A percentile compares a stretch with the other conserved stretches of the same genome.
Evolutionary conservation across 2,888 invertebrate species (phyloP).

Genomic region (Tipula vernalis): DNA sequence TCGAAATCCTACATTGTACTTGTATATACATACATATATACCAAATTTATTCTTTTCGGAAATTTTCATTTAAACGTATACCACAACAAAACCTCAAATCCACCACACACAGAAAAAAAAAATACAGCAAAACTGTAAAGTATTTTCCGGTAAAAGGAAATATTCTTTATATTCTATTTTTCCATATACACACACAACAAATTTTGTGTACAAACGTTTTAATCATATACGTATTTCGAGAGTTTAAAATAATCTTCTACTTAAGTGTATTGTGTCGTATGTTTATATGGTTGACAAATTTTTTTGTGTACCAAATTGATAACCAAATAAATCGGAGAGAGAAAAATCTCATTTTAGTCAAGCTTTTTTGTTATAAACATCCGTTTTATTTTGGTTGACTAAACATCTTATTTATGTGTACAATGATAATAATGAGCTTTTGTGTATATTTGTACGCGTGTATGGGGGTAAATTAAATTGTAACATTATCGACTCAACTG

Average conservation of each 20-base stretch:
- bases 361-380: not conserved
- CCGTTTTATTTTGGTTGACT: not conserved
- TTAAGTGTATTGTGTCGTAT: not conserved
- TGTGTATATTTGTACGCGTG: not conserved
- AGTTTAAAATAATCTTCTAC: not conserved
- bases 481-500: too few species aligned
- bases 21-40: too few species aligned
- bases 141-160: not conserved
- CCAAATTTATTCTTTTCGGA: not conserved
- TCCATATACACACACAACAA: not conserved
- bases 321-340: not conserved
- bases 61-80: not conserved
- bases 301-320: not conserved
- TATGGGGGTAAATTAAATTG: not conserved
- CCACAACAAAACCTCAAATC: not conserved
- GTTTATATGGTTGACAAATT: not conserved
- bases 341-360: not conserved
- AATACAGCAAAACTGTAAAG: not conserved
- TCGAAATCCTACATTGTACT: not conserved
- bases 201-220: not conserved
- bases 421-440: not conserved
- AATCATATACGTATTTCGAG: not conserved
- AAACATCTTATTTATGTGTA: not conserved
- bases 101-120: too few species aligned
- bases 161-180: too few species aligned